Conservation (phyloP, 2,113 vertebrate genomes). For the Hippocampus comes region DNA sequence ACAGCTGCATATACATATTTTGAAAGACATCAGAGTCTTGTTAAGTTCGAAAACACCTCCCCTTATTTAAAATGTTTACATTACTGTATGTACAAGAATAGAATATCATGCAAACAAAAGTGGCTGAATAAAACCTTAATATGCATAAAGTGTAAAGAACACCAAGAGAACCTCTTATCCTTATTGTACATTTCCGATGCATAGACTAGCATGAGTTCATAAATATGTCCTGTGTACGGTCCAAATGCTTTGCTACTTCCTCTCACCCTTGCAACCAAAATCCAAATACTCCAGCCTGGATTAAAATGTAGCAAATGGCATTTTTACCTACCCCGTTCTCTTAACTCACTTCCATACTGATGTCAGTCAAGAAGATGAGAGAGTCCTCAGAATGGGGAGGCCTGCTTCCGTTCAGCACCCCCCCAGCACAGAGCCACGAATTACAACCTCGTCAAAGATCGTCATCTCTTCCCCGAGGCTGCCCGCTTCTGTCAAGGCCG, state of each 20-base stretch:
- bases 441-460: slow-evolving; percentile 25
- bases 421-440: slow-evolving; percentile 30
- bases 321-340: slow-evolving; percentile 16
- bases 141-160: slow-evolving; percentile 1
- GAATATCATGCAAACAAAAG: slow-evolving; percentile 43
- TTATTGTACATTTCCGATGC: slow-evolving; percentile 18
- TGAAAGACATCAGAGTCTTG: slow-evolving; percentile 62
- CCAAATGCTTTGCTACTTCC: slow-evolving; percentile 7
- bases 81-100: slow-evolving; percentile 53
- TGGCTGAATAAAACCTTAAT: slow-evolving; percentile 14
- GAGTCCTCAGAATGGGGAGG: slow-evolving; percentile 24
- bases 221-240: slow-evolving; percentile 18
- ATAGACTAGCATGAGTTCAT: slow-evolving; percentile 16
- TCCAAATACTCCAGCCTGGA: slow-evolving; percentile 28
- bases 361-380: slow-evolving; percentile 26
- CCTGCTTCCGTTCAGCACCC: slow-evolving; percentile 35
- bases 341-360: slow-evolving; percentile 28
- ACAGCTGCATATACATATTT: slow-evolving; percentile 52
- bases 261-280: slow-evolving; percentile 4
- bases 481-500: slow-evolving; percentile 43
- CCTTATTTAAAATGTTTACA: slow-evolving; percentile 41
- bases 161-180: slow-evolving; percentile 3
- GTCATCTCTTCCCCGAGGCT: slow-evolving; percentile 41
- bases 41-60: slow-evolving; percentile 50
- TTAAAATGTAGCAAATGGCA: slow-evolving; percentile 22